phyloP scores from a whole-genome alignment of 2,888 invertebrate species.

The Ferrisia virgata region DNA sequence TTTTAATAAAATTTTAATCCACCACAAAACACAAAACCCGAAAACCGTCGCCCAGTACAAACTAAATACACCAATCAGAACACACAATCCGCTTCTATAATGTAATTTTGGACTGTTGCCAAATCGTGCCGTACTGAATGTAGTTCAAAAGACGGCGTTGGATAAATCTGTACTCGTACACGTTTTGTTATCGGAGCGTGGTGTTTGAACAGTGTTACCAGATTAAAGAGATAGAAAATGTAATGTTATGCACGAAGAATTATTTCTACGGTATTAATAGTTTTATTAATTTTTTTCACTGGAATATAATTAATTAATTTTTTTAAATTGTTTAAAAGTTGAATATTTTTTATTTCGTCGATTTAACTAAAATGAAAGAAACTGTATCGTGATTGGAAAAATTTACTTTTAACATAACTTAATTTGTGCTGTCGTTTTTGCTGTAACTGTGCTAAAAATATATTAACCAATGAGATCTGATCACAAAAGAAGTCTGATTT shows the following conservation, averaged over 20 bases:
- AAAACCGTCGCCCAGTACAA: constrained; percentile 36
- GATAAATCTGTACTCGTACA: not conserved
- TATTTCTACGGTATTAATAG: too few relatives aligned
- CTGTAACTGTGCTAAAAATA: too few relatives aligned
- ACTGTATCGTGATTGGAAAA: too few relatives aligned
- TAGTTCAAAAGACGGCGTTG: not conserved
- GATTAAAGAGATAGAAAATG: not conserved
- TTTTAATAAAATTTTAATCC: not conserved
- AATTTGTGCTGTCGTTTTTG: too few relatives aligned
- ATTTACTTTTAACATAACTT: too few relatives aligned
- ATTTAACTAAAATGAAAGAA: too few relatives aligned
- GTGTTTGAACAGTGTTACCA: not conserved
- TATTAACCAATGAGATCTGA: too few relatives aligned
- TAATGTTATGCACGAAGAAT: not conserved
- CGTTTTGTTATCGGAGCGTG: not conserved
- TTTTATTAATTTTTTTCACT: too few relatives aligned
- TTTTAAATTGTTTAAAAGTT: too few relatives aligned
- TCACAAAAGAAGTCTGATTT: too few relatives aligned
- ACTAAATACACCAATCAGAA: constrained; percentile 35
- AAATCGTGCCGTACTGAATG: constrained; percentile 11
- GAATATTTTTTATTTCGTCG: too few relatives aligned
- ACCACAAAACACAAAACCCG: constrained; percentile 11
- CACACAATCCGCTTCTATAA: not conserved
- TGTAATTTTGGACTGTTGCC: constrained; percentile 17
- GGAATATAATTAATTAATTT: too few relatives aligned